Evolutionary conservation across 2,888 invertebrate genomes (phyloP).

Genomic region (Rhagonycha fulva): DNA sequence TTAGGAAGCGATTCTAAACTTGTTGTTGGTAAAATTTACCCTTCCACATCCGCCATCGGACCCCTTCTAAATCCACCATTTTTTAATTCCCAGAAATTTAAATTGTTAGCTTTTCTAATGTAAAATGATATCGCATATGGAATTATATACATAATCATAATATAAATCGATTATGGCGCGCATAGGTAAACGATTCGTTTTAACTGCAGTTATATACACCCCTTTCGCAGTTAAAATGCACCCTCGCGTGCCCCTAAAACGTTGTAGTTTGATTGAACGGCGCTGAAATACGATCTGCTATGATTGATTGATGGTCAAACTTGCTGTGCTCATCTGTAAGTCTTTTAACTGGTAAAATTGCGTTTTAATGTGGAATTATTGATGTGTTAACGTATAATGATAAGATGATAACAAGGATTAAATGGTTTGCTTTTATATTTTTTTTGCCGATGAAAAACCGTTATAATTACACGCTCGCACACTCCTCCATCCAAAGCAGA

Average conservation of each 20-base stretch:
- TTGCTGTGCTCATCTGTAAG: constrained; percentile 27
- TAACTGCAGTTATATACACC: constrained; percentile 34
- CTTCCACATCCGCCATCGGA: constrained; percentile 11
- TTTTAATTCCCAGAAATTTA: constrained; percentile 2
- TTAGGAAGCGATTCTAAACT: constrained; percentile 22
- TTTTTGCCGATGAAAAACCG: neutral
- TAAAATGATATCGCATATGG: constrained; percentile 15
- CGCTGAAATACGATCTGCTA: constrained; percentile 33
- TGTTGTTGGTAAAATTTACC: constrained; percentile 19
- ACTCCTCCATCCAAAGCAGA: neutral
- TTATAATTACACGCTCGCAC: neutral
- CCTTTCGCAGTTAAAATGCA: constrained; percentile 35
- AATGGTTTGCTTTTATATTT: constrained; percentile 9
- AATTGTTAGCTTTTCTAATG: constrained; percentile 16
- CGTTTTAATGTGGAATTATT: constrained; percentile 29
- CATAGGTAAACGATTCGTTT: constrained; percentile 30
- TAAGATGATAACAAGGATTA: constrained; percentile 28
- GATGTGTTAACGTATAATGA: constrained; percentile 31
- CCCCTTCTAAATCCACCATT: constrained; percentile 7
- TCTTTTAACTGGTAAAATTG: constrained; percentile 31
- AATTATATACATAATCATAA: neutral
- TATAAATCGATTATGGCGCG: constrained; percentile 32
- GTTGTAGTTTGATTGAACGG: constrained; percentile 35
- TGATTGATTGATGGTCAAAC: constrained; percentile 35
- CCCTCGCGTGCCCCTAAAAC: constrained; percentile 34